These are phyloP conservation scores for Thysanoteuthis rhombus DNA, from an alignment of 2,888 invertebrate species.

Conservation along the genomic window DNA sequence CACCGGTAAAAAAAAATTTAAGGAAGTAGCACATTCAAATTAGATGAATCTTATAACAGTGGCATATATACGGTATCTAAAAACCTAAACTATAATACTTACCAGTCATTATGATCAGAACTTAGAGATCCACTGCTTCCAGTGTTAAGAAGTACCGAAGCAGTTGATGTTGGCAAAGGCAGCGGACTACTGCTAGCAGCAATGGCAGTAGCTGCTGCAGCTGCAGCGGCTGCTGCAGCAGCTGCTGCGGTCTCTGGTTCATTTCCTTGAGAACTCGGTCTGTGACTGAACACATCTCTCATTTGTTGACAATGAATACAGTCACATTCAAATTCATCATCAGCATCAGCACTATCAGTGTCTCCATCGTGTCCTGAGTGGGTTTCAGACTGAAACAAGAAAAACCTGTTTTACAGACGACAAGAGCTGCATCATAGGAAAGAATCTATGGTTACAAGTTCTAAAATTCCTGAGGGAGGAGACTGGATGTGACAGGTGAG, in stretches of 20 bases:
- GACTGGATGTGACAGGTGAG: no score
- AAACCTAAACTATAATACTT: not conserved
- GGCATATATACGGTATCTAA: no score
- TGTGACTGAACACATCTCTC: slow-evolving; percentile 25
- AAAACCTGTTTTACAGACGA: not conserved
- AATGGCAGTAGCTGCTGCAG: not conserved
- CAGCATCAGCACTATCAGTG: slow-evolving; percentile 47
- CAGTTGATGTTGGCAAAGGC: slow-evolving; percentile 16
- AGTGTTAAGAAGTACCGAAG: slow-evolving; percentile 15
- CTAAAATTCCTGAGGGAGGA: no score
- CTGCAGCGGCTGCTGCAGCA: not conserved
- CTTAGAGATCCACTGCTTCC: slow-evolving; percentile 19
- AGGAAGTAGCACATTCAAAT: no score
- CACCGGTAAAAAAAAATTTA: no score
- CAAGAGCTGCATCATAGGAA: no score
- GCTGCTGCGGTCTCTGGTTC: not conserved
- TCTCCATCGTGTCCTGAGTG: slow-evolving; percentile 24
- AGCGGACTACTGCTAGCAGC: no score
- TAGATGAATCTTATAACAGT: no score
- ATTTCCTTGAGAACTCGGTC: slow-evolving; percentile 16
- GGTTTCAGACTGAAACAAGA: not conserved
- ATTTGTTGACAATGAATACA: slow-evolving; percentile 47
- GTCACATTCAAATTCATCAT: slow-evolving; percentile 57
- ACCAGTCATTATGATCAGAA: slow-evolving; percentile 24
- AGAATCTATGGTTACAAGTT: no score